Evolutionary conservation across 1,140 invertebrate species (phyloP).

Genomic region (Macrosteles quadrilineatus): DNA sequence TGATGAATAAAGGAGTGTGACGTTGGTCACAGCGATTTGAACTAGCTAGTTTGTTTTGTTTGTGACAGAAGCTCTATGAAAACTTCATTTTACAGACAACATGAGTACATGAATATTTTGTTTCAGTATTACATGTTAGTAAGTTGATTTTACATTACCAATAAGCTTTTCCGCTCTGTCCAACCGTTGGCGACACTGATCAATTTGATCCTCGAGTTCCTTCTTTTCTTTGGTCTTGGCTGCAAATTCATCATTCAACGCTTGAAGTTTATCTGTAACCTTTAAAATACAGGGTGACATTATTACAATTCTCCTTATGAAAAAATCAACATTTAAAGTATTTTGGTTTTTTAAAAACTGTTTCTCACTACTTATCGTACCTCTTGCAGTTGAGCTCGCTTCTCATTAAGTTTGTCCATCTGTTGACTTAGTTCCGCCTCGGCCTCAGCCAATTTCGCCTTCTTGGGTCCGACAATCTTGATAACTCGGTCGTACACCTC

Average conservation of each 20-base stretch:
- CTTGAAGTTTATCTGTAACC: slow-evolving; percentile 88
- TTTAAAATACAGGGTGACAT: too few relatives aligned
- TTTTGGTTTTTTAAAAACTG: too few relatives aligned
- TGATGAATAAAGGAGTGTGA: too few relatives aligned
- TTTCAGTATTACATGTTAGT: too few relatives aligned
- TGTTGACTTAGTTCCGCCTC: slow-evolving; percentile 80
- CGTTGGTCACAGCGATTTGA: too few relatives aligned
- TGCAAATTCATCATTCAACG: slow-evolving; percentile 94
- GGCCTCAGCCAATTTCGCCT: slow-evolving; percentile 77
- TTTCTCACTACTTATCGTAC: slow-evolving; percentile 49
- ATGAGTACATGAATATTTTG: too few relatives aligned
- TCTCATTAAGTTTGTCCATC: slow-evolving; percentile 89
- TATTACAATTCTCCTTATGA: too few relatives aligned
- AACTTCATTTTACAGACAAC: too few relatives aligned
- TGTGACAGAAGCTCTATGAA: too few relatives aligned
- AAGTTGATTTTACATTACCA: slow-evolving; percentile 52
- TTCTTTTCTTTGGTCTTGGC: slow-evolving; percentile 96
- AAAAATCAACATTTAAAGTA: too few relatives aligned
- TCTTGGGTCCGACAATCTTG: slow-evolving; percentile 94
- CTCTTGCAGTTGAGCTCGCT: slow-evolving; percentile 77
- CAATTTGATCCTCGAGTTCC: slow-evolving; percentile 91
- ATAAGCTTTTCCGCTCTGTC: slow-evolving; percentile 86
- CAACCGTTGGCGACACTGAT: slow-evolving; percentile 87
- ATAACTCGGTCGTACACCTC: slow-evolving; percentile 93
- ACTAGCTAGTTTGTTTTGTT: too few relatives aligned